These are phyloP conservation scores for Hassar affinis DNA, from an alignment of 2,113 vertebrate genomes.

Conservation along the genomic window DNA sequence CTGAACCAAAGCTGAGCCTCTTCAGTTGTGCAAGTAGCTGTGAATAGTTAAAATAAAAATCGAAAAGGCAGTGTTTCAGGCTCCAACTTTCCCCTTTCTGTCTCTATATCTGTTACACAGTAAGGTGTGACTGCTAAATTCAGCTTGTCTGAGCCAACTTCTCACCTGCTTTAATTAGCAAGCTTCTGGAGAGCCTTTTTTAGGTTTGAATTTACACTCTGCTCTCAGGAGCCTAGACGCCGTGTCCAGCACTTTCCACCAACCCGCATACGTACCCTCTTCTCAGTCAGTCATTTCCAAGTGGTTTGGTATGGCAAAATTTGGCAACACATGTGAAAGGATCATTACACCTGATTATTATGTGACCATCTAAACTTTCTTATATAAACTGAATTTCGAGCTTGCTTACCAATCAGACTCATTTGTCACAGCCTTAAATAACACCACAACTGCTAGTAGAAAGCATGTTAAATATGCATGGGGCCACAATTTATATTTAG, in stretches of 20 bases:
- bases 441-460: background rate
- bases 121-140: constrained; percentile 45
- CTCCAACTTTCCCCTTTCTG: background rate
- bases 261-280: background rate
- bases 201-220: constrained; percentile 43
- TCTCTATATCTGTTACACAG: background rate
- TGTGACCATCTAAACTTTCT: background rate
- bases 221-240: constrained; percentile 26
- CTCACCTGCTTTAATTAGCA: constrained; percentile 52
- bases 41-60: background rate
- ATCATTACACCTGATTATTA: background rate
- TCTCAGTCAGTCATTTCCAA: constrained; percentile 10
- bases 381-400: background rate
- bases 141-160: constrained; percentile 37
- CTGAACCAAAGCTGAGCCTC: background rate
- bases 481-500: background rate
- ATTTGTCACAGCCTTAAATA: background rate
- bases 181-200: constrained; percentile 31
- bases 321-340: too few relatives aligned
- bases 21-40: background rate
- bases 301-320: constrained; percentile 13
- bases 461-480: background rate
- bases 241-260: constrained; percentile 1
- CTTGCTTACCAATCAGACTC: background rate
- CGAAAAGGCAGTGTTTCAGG: background rate